phyloP scores from a whole-genome alignment of 2,113 vertebrate genomes.

The Porphyrio hochstetteri region DNA sequence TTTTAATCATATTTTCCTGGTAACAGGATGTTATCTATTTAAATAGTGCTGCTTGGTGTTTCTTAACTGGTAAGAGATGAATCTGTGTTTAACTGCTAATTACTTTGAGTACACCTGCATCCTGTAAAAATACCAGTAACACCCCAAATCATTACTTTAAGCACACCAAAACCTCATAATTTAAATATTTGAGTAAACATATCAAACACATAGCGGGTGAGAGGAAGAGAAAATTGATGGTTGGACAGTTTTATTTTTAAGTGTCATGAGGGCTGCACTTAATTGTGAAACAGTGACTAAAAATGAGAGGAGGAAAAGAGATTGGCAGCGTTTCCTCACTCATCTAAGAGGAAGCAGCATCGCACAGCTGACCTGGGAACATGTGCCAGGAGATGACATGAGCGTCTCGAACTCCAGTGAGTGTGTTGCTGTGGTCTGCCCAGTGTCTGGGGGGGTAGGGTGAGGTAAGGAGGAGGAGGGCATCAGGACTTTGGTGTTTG shows the following conservation, averaged over 20 bases:
- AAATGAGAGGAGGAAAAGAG: conserved; percentile 23
- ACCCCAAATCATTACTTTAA: not conserved
- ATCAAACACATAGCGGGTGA: not conserved
- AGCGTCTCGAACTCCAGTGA: not conserved
- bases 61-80: not conserved
- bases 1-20: not conserved
- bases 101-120: not conserved
- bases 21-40: conserved; percentile 4
- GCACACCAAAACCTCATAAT: not conserved
- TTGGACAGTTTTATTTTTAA: conserved; percentile 27
- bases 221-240: conserved; percentile 51
- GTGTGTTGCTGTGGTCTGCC: not conserved
- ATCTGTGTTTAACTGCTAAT: not conserved
- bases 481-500: not conserved
- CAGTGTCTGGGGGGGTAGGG: not conserved
- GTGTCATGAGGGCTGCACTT: not conserved
- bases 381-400: not conserved
- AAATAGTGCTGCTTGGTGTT: not conserved
- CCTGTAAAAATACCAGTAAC: not conserved
- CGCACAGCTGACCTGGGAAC: not conserved
- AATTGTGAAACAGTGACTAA: conserved; percentile 53
- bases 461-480: not conserved
- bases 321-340: not conserved
- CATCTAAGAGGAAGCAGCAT: conserved; percentile 3
- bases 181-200: not conserved